Evolutionary conservation across 1,140 invertebrate genomes (phyloP), one percentile per base, ranked within the genome.

Genomic region (Ceratosolen fusciceps): DNA sequence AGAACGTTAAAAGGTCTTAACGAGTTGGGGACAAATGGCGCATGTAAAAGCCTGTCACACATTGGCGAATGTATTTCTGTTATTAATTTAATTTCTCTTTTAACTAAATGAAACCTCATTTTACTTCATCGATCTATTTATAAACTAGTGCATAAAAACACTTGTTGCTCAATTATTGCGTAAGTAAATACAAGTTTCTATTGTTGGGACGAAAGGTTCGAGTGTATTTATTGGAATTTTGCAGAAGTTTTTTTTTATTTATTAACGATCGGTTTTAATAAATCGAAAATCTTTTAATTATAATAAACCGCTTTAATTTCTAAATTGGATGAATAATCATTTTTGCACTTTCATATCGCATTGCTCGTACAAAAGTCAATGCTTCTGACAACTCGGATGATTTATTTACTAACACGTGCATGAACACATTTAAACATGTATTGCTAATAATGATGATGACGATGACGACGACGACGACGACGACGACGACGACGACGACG

Each of bases 1-100:
- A 58, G 19, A 58, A 58, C 54, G 37, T 47, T 70, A 16, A 70
- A n/a, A 72, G 19, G 37, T 72, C 68, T 71, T 56, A 62, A n/a
- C 19, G 29, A 68, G 29, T 67, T 21, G 67, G 60, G n/a, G 60
- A 62, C 68, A 72, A 78, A 78, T 78, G 76, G 76, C 67, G 76
- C 39, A 34, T 47, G 39, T 21, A 31, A 34, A 77, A 70, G 24
- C 67, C 24, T n/a, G 75, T 39, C 5, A 39, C 43, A 58, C 21
- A 21, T 29, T 70, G 29, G 49, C 43, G 12, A 52, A 19, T 52
- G 14, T 56, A 58, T 49, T 70, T 71, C 39, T 70, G 21, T 49
- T n/a, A 4, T 78, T 72, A 34, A 49, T 73, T 60, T 58, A 43
- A 34, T 39, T 74, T 74, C 39, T 47, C 16, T 31, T 79, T 70